These are phyloP conservation scores for Clanis bilineata DNA, from an alignment of 2,888 invertebrate genomes.

Conservation along the genomic window DNA sequence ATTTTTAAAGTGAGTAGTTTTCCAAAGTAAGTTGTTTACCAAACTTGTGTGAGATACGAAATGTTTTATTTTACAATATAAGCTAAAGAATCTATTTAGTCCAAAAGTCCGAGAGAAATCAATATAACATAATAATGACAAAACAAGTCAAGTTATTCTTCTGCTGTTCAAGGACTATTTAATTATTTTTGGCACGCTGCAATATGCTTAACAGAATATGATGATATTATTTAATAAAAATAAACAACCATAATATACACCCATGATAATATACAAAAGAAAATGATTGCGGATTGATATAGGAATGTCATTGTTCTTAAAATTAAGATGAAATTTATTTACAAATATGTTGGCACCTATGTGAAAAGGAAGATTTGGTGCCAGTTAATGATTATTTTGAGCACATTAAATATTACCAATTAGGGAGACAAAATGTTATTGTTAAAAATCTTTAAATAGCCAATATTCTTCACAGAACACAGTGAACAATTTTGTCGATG, in stretches of 20 bases:
- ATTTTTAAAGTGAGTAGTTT: too few relatives aligned
- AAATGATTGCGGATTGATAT: not conserved
- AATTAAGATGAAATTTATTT: slow-evolving; percentile 11
- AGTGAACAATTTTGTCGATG: too few relatives aligned
- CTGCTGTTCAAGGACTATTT: not conserved
- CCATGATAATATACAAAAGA: not conserved
- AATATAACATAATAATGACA: too few relatives aligned
- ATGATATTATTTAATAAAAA: not conserved
- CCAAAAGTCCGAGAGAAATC: too few relatives aligned
- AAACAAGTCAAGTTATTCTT: too few relatives aligned
- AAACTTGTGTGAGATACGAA: too few relatives aligned
- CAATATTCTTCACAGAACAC: not conserved
- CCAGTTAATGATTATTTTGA: not conserved
- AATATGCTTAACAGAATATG: not conserved
- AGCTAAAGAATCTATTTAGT: too few relatives aligned
- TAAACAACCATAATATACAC: not conserved
- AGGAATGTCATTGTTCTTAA: slow-evolving; percentile 15
- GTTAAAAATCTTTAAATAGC: not conserved
- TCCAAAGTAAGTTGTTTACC: too few relatives aligned
- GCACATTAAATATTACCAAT: not conserved
- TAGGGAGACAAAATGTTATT: not conserved
- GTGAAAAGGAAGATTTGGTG: not conserved
- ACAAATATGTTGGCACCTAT: slow-evolving; percentile 8
- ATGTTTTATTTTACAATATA: too few relatives aligned
- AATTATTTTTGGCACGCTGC: not conserved